Base-by-base conservation (phyloP, 2,888 invertebrate genomes). In the Amphipyra tragopoginis region DNA sequence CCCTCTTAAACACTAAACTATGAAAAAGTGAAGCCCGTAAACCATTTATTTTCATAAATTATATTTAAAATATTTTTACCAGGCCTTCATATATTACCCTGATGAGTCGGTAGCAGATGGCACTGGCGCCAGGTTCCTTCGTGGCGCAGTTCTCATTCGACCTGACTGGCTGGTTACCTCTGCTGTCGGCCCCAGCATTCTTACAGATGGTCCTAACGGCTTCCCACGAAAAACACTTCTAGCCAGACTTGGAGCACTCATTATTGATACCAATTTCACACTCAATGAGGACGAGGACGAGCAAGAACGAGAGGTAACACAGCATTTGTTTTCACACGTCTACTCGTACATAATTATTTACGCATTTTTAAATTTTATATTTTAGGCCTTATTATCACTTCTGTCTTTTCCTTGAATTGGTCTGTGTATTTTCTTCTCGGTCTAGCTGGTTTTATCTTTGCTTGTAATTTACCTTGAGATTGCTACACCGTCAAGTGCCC, bases 211-310 rank as follows among this genome's bases (percentile, higher is more conserved):
- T 1, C 69, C 81, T 2, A 70, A 84, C 13, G 87, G 86, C 8
- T 93, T 93, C 56, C 92, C 92, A 3, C 73, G 78, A 26, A 93
- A 93, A 71, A 94, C 94, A 0, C 77, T 94, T 11, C 54, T 93
- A 45, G 94, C 94, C 0, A 86, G 93, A 66, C 71, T 85, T n/a
- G 94, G 94, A 5, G 90, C 93, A 9, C 63, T 89, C 29, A 64
- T 68, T 26, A 84, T 94, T 45, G 93, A 94, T 63, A 4, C 72
- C 5, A 89, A 88, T 33, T 87, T 93, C 44, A 89, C 88, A 1
- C 72, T 93, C 0, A 92, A 90, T 67, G 93, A 93, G 75, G 94
- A 93, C 54, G 93, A 94, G 58, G 88, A 90, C 59, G 94, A 94
- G 64, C 94, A 94, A 56, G 94, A 94, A 65, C 82, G 90, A 51